These are phyloP conservation scores for Caenorhabditis afra DNA, from an alignment of 2,888 invertebrate species.

Conservation along the genomic window DNA sequence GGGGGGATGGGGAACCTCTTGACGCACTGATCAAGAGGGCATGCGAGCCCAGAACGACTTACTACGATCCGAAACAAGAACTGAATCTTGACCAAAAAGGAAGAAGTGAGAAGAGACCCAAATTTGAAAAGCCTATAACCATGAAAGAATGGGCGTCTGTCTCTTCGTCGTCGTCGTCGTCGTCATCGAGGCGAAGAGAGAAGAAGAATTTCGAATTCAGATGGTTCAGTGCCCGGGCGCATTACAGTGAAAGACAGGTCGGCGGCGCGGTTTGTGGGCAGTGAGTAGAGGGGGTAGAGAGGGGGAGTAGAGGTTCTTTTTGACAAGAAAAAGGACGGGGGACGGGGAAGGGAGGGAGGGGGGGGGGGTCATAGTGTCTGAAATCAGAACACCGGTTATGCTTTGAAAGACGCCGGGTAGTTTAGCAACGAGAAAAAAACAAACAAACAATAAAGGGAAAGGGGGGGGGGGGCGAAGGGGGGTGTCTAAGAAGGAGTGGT, in stretches of 20 bases:
- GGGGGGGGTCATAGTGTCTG: constrained; percentile 4
- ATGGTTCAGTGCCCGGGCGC: constrained; percentile 18
- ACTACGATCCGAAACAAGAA: constrained; percentile 9
- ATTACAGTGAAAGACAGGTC: constrained; percentile 17
- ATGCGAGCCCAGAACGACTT: constrained; percentile 25
- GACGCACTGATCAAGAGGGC: background rate
- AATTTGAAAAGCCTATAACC: constrained; percentile 25
- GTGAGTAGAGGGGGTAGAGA: background rate
- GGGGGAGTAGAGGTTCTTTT: background rate
- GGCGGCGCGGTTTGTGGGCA: constrained; percentile 4
- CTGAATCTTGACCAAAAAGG: background rate
- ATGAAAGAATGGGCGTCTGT: background rate
- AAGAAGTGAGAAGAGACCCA: no score
- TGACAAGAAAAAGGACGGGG: background rate
- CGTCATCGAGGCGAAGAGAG: no score
- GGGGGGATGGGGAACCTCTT: no score
- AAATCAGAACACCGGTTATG: constrained; percentile 50
- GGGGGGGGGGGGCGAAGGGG: background rate
- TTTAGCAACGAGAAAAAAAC: constrained; percentile 3
- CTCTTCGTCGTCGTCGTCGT: no score
- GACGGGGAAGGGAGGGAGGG: constrained; percentile 22
- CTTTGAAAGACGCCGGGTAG: constrained; percentile 61
- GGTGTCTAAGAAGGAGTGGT: background rate
- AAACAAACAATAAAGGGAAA: constrained; percentile 4
- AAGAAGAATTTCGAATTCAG: background rate